Base-by-base conservation (phyloP, 2,888 invertebrate species). In the Caenorhabditis angaria region DNA sequence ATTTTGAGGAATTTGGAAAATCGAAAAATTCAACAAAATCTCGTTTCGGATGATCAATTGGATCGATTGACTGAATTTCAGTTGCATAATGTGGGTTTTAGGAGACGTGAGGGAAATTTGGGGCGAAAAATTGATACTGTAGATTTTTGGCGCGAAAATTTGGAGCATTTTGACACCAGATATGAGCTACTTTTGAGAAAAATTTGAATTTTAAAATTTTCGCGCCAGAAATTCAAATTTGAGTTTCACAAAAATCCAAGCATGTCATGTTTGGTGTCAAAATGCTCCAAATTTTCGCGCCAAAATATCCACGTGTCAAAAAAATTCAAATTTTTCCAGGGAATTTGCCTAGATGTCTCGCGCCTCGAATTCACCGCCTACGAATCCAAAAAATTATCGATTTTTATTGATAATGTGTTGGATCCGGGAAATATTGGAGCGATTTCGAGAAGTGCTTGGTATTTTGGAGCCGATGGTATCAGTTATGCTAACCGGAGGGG, bases 401-500 rank as follows among this genome's bases (percentile, higher is more conserved):
- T 77, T 10, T 80, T 67, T 22, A 53, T 80, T 4, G 80, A 80
- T 54, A 72, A 71, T 41, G 78, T 80, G 2, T 53, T 80, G n/a
- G 80, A 80, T 71, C 75, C 78, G 0, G 76, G 78, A 10, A 80
- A 80, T 57, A 50, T 80, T 2, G 80, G 80, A 50, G 76, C 80
- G 12, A 80, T 80, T 25, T 70, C 72, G 51, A 67, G 80, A 60
- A 75, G 70, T 47, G 76, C 76, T 2, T 63, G 67, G 60, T 80
- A 65, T 50, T 80, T 80, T 47, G 80, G 80, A 25, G 73, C 67
- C 10, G 69, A 76, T 41, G 75, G 74, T 25, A 48, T 79, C 24
- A 64, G 72, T n/a, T 73, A 70, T 50, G 61, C 54, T 18, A 67
- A 70, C n/a, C 63, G 65, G n/a, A 56, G 74, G 58, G 76, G 79